Conservation (phyloP, 1,140 invertebrate species). For the Leptestheria dahalacensis region DNA sequence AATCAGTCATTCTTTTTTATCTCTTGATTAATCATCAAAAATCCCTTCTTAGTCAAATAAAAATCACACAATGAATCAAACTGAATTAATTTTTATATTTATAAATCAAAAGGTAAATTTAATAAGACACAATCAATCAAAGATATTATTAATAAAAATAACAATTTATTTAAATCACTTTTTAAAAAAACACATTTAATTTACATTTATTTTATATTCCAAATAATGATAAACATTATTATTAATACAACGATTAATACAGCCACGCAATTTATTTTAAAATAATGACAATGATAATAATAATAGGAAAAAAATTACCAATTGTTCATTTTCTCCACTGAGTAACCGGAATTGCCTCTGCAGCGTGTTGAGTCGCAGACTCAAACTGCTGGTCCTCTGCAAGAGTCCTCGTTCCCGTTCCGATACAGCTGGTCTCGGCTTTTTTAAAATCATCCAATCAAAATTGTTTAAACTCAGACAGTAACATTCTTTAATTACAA, state of each 20-base stretch:
- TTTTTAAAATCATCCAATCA: no score
- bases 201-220: background rate
- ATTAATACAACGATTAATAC: background rate
- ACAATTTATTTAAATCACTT: background rate
- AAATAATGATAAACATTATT: background rate
- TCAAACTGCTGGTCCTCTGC: conserved; percentile 9
- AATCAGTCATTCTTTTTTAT: no score
- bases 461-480: no score
- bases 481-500: no score
- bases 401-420: conserved; percentile 15
- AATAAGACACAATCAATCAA: background rate
- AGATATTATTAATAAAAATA: background rate
- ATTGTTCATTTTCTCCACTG: conserved; percentile 12
- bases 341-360: conserved; percentile 7
- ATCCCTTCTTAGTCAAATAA: no score
- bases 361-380: conserved; percentile 9
- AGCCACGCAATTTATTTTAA: background rate
- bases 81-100: no score
- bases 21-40: no score
- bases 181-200: background rate
- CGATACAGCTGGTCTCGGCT: conserved; percentile 10
- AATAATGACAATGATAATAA: background rate
- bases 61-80: no score
- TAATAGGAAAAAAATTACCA: conserved; percentile 4
- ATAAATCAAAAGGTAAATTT: background rate